Conservation (phyloP, 2,888 invertebrate species). For the Hirtodrosophila duncani region DNA sequence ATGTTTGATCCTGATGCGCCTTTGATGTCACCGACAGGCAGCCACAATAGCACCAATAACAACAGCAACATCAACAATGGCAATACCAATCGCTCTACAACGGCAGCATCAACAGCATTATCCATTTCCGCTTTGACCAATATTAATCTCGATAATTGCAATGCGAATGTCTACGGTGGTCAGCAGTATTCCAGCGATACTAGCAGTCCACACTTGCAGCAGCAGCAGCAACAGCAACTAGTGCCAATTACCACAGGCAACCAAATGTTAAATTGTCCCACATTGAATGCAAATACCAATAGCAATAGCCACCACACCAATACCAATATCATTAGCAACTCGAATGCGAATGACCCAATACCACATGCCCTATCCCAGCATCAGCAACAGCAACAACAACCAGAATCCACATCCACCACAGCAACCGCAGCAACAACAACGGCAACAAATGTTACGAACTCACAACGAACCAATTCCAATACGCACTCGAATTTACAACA, state of each 20-base stretch:
- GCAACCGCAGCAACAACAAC: slow-evolving; percentile 38
- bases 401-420: slow-evolving; percentile 15
- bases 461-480: slow-evolving; percentile 48
- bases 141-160: slow-evolving; percentile 75
- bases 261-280: slow-evolving; percentile 63
- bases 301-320: slow-evolving; percentile 44
- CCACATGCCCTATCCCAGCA: slow-evolving; percentile 40
- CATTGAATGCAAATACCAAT: slow-evolving; percentile 68
- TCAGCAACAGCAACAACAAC: slow-evolving; percentile 34
- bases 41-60: slow-evolving; percentile 44
- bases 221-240: slow-evolving; percentile 40
- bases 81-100: slow-evolving; percentile 8
- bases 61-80: slow-evolving; percentile 14
- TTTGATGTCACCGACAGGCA: slow-evolving; percentile 68
- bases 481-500: slow-evolving; percentile 71
- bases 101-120: slow-evolving; percentile 5
- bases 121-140: slow-evolving; percentile 49
- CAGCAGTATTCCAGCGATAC: slow-evolving; percentile 43
- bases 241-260: slow-evolving; percentile 54
- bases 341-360: slow-evolving; percentile 29
- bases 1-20: slow-evolving; percentile 59
- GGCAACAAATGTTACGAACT: slow-evolving; percentile 39
- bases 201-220: slow-evolving; percentile 33
- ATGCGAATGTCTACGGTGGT: slow-evolving; percentile 67
- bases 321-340: slow-evolving; percentile 29